Evolutionary conservation across 2,113 vertebrate species (phyloP).

Genomic region (Lophura nycthemera): DNA sequence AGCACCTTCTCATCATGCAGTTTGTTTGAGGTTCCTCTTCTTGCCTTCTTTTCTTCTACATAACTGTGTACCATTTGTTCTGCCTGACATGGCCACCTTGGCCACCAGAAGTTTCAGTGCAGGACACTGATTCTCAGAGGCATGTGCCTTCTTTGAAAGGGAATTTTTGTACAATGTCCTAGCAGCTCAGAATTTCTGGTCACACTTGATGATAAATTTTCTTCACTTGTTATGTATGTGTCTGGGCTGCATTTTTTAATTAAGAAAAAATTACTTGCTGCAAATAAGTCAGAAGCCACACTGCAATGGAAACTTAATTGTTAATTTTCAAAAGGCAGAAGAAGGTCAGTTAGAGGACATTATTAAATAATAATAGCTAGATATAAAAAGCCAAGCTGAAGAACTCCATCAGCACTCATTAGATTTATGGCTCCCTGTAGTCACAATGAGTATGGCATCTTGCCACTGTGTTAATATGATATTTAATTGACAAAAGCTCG

Average conservation of each 20-base stretch:
- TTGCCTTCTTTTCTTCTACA: background rate
- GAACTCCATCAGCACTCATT: background rate
- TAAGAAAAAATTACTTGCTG: background rate
- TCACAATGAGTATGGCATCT: background rate
- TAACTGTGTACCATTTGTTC: background rate
- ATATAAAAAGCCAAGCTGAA: background rate
- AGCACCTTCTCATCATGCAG: background rate
- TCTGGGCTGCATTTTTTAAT: background rate
- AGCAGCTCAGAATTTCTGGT: background rate
- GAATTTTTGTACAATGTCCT: rapidly evolving
- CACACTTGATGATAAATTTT: background rate
- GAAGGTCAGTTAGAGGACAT: background rate
- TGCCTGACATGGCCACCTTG: background rate
- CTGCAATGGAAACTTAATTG: background rate
- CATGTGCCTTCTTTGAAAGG: background rate
- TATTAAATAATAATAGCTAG: background rate
- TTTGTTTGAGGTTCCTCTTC: background rate
- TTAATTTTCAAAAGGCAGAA: background rate
- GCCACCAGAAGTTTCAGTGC: background rate
- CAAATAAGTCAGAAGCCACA: background rate
- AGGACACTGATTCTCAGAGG: background rate
- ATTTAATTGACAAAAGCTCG: background rate
- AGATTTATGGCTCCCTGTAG: background rate
- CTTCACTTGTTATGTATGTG: rapidly evolving
- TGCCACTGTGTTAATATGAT: background rate